Percentiles rank a stretch among this genome's conserved stretches.
Conservation (phyloP, 2,888 invertebrate species). For the Spialia ferax region DNA sequence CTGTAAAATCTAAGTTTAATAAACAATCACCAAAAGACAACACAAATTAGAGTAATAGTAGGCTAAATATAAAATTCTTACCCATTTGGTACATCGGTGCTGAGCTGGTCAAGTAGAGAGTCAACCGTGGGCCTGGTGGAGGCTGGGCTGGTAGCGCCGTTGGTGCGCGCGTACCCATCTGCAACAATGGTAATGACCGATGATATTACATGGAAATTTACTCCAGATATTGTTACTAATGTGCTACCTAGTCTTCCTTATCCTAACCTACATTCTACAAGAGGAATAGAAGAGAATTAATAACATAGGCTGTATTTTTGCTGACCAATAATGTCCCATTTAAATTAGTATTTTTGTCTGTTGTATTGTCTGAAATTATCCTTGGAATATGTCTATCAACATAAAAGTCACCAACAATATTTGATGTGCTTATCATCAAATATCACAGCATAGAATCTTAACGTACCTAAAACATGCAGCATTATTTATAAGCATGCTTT, state of each 20-base stretch:
- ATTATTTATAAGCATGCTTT: constrained; percentile 4
- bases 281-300: too few relatives aligned
- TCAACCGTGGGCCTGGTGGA: constrained; percentile 93
- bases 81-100: constrained; percentile 92
- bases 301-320: too few relatives aligned
- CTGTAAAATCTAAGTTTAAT: too few relatives aligned
- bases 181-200: constrained; percentile 46
- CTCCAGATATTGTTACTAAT: too few relatives aligned
- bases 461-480: background rate
- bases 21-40: background rate
- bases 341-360: too few relatives aligned
- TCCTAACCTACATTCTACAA: too few relatives aligned
- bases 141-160: constrained; percentile 80
- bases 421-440: too few relatives aligned
- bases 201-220: too few relatives aligned
- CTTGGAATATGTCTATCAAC: too few relatives aligned
- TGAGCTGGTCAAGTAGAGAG: constrained; percentile 95
- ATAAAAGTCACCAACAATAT: background rate
- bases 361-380: too few relatives aligned
- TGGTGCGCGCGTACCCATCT: constrained; percentile 77
- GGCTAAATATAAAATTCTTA: constrained; percentile 64
- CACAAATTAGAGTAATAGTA: background rate
- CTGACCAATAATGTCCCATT: too few relatives aligned
- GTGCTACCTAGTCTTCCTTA: too few relatives aligned
- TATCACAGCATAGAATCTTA: background rate